A percentile compares a stretch with the other conserved stretches of the same genome.
These are phyloP conservation scores for Coendou prehensilis DNA, from an alignment of 2,797 vertebrate species.

Conservation along the genomic window DNA sequence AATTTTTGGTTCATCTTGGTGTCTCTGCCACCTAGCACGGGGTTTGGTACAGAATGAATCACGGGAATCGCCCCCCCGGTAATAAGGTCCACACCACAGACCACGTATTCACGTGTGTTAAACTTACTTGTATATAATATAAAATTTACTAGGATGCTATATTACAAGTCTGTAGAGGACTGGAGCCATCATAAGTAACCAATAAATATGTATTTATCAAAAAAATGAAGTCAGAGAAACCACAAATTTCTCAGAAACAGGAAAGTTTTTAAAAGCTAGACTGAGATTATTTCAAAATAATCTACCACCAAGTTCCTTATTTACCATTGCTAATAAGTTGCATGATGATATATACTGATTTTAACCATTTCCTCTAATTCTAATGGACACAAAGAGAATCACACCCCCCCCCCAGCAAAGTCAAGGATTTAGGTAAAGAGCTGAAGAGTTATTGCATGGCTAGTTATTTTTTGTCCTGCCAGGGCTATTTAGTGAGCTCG, in stretches of 20 bases:
- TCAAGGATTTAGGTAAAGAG: background rate
- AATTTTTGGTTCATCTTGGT: background rate
- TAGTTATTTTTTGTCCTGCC: background rate
- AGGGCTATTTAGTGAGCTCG: background rate
- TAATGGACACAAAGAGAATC: background rate
- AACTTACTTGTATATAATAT: background rate
- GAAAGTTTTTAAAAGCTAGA: background rate
- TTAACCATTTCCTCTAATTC: background rate
- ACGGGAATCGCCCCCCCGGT: background rate
- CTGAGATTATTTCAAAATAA: constrained; percentile 34
- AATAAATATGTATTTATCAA: background rate
- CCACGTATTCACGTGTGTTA: background rate
- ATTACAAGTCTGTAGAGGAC: background rate
- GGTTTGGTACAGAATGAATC: background rate
- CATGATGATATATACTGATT: background rate
- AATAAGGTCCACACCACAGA: background rate
- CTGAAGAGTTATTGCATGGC: background rate
- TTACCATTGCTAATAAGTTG: background rate
- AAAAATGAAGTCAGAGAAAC: constrained; percentile 40
- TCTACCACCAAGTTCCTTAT: background rate
- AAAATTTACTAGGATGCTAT: background rate
- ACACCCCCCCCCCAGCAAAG: background rate
- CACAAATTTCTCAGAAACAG: constrained; percentile 26
- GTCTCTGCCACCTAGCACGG: background rate
- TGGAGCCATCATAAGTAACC: background rate